Percentiles rank a stretch among this genome's conserved stretches.
Evolutionary conservation across 1,140 invertebrate species (phyloP).

Genomic region (Ylistrum balloti): DNA sequence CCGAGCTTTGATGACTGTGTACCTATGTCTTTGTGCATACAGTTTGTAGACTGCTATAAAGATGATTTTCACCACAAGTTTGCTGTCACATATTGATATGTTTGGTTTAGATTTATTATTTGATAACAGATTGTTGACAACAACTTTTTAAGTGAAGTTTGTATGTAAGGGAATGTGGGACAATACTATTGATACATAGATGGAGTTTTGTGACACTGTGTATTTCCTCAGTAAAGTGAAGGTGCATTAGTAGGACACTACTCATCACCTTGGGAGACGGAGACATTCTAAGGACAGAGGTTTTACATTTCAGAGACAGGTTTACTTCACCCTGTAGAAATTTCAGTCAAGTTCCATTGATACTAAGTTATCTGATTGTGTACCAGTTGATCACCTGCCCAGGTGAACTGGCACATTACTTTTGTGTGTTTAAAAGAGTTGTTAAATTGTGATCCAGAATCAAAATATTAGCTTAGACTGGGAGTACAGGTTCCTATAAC

Average conservation of each 20-base stretch:
- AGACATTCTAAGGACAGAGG: background rate
- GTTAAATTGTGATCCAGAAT: conserved; percentile 2
- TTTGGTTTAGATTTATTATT: too few relatives aligned
- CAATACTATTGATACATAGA: too few relatives aligned
- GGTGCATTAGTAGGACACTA: background rate
- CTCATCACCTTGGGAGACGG: background rate
- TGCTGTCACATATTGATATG: too few relatives aligned
- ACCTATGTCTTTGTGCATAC: too few relatives aligned
- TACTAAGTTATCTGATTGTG: background rate
- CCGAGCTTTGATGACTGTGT: background rate
- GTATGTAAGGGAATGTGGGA: too few relatives aligned
- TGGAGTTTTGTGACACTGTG: too few relatives aligned
- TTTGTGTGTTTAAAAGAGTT: conserved; percentile 1
- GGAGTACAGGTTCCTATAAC: background rate
- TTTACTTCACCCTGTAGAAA: background rate
- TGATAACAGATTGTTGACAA: too few relatives aligned
- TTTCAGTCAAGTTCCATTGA: background rate
- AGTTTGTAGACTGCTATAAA: too few relatives aligned
- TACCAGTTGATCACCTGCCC: background rate
- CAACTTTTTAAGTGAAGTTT: too few relatives aligned
- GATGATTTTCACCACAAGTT: too few relatives aligned
- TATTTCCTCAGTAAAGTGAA: too few relatives aligned
- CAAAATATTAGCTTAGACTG: conserved; percentile 14
- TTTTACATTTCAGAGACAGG: background rate
- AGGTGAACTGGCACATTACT: background rate